Base-by-base conservation (phyloP, 2,797 vertebrate genomes). In the Channa striata region DNA sequence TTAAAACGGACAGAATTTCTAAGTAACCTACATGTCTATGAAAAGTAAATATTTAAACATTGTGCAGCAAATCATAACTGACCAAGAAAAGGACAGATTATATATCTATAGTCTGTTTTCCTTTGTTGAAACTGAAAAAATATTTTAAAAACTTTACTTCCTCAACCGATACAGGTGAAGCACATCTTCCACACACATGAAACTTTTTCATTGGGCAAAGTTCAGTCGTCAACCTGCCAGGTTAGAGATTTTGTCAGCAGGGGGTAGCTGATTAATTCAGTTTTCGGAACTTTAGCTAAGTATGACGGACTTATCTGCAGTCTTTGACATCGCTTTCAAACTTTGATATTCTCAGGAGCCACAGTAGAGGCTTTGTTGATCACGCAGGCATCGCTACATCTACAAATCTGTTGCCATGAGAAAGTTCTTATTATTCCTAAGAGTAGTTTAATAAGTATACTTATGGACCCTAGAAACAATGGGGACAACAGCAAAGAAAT, bases 241-340 rank as follows among this genome's bases (percentile, higher is more conserved):
- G 83, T 70, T 20, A 30, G 50, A 74, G 83, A 51, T 68, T 83
- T 75, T 60, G 40, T 53, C 86, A 79, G 90, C 86, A 40, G 89
- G 90, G 80, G 86, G 89, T 75, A 14, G 61, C 50, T 65, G 63
- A 78, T 83, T 89, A 89, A 82, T 70, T 49, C 64, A 13, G 12
- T 48, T 42, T 21, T 9, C 30, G 6, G 1, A 57, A 63, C 73
- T 74, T 65, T n/a, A 54, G 54, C 36, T 85, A 86, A 91, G 84
- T 58, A 68, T 87, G 87, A 90, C 5, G 46, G 87, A 85, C 74
- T 78, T 56, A 78, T 83, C 80, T 68, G 42, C 23, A 36, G 44
- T 51, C 48, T 60, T 39, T 11, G 34, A 23, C 14, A 19, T 0
- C 48, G 59, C 68, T 50, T 63, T 11, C 21, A 23, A 69, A 80